These are phyloP conservation scores for Stegophylla sp. DNA, from an alignment of 2,888 invertebrate genomes.

Conservation along the genomic window DNA sequence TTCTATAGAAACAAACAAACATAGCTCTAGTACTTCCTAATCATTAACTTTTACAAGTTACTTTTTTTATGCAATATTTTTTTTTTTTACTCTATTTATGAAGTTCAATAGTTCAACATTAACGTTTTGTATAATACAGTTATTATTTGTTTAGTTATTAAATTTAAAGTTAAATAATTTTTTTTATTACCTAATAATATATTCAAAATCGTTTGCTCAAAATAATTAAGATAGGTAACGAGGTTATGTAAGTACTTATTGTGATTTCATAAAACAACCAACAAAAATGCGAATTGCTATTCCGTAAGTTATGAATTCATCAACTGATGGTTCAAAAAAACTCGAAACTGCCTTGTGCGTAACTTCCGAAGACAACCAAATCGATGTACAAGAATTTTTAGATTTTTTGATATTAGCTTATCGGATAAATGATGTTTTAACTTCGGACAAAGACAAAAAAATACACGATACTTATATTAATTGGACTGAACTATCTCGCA, in stretches of 20 bases:
- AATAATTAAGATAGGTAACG: neutral
- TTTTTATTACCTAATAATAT: too few species aligned
- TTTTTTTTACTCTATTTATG: conserved; percentile 21
- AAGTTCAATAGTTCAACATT: conserved; percentile 49
- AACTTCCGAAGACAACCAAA: conserved; percentile 8
- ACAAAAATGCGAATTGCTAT: conserved; percentile 38
- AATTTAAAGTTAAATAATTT: neutral
- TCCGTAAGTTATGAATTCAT: conserved; percentile 51
- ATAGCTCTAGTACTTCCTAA: neutral
- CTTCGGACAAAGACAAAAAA: conserved; percentile 1
- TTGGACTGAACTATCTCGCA: conserved; percentile 46
- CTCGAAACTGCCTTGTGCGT: conserved; percentile 10
- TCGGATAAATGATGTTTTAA: conserved; percentile 33
- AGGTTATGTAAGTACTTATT: neutral
- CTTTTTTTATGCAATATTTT: conserved; percentile 1
- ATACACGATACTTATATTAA: neutral
- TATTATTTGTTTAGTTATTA: conserved; percentile 12
- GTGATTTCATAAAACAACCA: neutral
- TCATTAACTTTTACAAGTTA: conserved; percentile 15
- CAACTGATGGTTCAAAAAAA: conserved; percentile 36
- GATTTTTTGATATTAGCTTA: conserved; percentile 50
- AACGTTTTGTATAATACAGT: neutral
- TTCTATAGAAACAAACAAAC: conserved; percentile 47
- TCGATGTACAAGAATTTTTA: conserved; percentile 50
- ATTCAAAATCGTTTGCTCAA: conserved; percentile 4